These are phyloP conservation scores for Varanus komodoensis DNA, from an alignment of 2,113 vertebrate genomes.

Conservation along the genomic window DNA sequence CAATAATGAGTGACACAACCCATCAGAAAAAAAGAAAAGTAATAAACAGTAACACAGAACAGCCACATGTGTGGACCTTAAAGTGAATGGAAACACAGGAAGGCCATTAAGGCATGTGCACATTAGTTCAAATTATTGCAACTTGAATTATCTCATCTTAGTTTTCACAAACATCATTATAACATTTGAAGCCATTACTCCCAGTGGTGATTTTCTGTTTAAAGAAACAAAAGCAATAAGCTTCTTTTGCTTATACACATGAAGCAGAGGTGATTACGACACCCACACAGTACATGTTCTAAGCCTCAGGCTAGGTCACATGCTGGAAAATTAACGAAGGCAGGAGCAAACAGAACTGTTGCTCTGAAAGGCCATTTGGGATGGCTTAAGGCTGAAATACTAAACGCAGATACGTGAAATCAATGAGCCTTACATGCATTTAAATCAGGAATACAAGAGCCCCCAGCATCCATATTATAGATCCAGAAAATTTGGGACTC, in stretches of 20 bases:
- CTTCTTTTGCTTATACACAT: neutral
- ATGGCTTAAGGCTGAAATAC: neutral
- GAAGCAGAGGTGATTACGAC: conserved; percentile 2
- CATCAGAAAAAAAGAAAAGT: neutral
- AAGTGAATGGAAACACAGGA: neutral
- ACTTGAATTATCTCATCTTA: neutral
- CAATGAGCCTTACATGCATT: neutral
- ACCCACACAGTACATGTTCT: neutral
- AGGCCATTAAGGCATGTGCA: neutral
- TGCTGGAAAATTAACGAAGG: neutral
- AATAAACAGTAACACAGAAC: neutral
- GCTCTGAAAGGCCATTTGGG: neutral
- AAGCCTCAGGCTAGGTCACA: neutral
- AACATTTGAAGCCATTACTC: neutral
- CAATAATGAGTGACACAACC: neutral
- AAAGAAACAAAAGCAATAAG: conserved; percentile 12
- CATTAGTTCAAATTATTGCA: neutral
- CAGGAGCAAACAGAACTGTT: neutral
- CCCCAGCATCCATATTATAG: neutral
- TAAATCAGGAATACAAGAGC: neutral
- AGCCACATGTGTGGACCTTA: neutral
- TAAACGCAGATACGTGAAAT: neutral
- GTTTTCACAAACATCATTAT: neutral
- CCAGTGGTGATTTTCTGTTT: neutral
- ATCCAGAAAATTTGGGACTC: neutral